Evolutionary conservation across 2,797 vertebrate species (phyloP).

Genomic region (Enteromius paludinosus): DNA sequence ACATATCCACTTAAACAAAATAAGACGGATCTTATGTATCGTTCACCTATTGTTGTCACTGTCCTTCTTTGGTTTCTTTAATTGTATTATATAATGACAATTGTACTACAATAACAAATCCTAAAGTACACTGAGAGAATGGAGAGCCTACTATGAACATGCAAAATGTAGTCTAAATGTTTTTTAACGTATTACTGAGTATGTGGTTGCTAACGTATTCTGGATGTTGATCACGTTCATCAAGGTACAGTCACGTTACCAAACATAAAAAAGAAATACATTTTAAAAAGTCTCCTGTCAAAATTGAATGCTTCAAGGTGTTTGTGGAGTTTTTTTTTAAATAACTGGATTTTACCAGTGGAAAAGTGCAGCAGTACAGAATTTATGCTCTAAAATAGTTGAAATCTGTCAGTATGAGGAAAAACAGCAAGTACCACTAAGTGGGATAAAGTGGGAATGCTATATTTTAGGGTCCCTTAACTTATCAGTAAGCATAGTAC

Average conservation of each 20-base stretch:
- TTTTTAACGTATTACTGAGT: background rate
- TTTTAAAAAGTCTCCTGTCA: too few relatives aligned
- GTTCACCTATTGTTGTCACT: background rate
- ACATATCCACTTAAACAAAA: background rate
- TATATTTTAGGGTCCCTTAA: too few relatives aligned
- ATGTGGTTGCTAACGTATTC: background rate
- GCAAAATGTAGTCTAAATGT: background rate
- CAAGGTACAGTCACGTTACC: background rate
- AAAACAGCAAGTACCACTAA: background rate
- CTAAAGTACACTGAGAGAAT: background rate
- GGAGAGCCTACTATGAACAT: background rate
- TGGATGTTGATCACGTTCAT: background rate
- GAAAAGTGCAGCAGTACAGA: background rate
- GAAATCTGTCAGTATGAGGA: background rate
- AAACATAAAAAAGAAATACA: too few relatives aligned
- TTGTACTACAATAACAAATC: background rate
- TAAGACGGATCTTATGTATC: background rate
- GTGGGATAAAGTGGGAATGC: background rate
- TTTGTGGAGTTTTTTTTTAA: background rate
- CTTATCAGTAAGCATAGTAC: too few relatives aligned
- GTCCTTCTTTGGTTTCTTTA: background rate
- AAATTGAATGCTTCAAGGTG: background rate
- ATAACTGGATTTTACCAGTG: background rate
- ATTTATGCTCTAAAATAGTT: background rate
- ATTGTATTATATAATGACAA: too few relatives aligned